Evolutionary conservation across 2,888 invertebrate species (phyloP).

Genomic region (Diarsia brunnea): DNA sequence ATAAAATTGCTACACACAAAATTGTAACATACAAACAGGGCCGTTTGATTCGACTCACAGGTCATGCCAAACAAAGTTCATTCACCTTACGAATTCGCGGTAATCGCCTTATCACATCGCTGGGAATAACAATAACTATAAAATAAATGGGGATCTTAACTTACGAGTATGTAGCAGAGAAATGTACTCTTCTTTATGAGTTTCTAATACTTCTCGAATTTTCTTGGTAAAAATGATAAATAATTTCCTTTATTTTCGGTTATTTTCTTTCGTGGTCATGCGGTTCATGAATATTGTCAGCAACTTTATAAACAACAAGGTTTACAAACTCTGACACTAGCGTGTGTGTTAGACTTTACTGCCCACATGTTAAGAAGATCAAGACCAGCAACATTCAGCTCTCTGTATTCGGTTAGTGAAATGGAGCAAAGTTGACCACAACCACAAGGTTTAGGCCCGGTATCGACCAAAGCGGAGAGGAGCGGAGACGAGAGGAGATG

Average conservation of each 20-base stretch:
- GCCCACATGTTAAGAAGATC: no score
- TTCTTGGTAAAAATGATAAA: neutral
- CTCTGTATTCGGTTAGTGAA: neutral
- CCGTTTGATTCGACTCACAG: conserved; percentile 40
- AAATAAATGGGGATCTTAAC: conserved; percentile 38
- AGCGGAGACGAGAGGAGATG: no score
- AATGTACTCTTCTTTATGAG: conserved; percentile 14
- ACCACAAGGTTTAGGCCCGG: neutral
- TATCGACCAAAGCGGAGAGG: no score
- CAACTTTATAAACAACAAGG: no score
- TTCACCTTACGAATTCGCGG: conserved; percentile 48
- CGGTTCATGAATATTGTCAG: neutral
- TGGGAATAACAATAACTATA: conserved; percentile 46
- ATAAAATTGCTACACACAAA: conserved; percentile 24
- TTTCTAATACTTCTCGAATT: conserved; percentile 23
- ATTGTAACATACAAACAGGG: conserved; percentile 19
- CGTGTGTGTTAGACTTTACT: no score
- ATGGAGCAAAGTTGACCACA: neutral
- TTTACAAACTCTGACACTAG: no score
- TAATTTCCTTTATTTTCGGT: neutral
- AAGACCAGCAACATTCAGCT: no score
- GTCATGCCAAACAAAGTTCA: conserved; percentile 41
- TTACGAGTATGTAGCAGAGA: conserved; percentile 1
- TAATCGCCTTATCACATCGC: conserved; percentile 54
- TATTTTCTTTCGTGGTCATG: neutral